phyloP scores from a whole-genome alignment of 2,113 vertebrate species.

The Synodontis membranacea region DNA sequence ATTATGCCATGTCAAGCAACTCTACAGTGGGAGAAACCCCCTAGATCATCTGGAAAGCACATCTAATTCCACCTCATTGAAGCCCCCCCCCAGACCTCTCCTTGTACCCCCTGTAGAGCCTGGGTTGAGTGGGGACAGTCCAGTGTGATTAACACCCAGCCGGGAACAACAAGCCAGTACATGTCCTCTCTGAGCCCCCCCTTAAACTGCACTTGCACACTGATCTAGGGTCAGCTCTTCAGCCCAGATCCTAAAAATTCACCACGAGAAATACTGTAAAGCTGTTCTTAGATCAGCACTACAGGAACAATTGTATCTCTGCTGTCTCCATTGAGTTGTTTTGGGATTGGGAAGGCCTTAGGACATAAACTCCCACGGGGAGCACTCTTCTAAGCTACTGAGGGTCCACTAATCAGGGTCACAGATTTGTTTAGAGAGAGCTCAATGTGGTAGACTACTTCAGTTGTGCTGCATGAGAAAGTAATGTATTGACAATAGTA shows the following conservation, averaged over 20 bases:
- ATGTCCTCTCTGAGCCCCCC: conserved; percentile 27
- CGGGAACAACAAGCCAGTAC: conserved; percentile 54
- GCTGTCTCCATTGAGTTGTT: conserved; percentile 40
- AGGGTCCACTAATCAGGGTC: conserved; percentile 38
- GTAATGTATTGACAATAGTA: conserved; percentile 10
- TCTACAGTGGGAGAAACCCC: conserved; percentile 34
- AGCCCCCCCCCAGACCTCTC: conserved; percentile 40
- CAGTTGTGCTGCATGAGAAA: conserved; percentile 57
- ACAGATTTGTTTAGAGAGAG: conserved; percentile 50
- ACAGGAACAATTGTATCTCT: not conserved
- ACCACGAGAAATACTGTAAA: not conserved
- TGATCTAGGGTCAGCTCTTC: conserved; percentile 35
- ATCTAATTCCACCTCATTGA: conserved; percentile 54
- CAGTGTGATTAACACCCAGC: conserved; percentile 56
- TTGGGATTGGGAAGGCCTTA: conserved; percentile 59
- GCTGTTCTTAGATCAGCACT: conserved; percentile 34
- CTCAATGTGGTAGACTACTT: conserved; percentile 70
- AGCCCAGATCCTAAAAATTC: not conserved
- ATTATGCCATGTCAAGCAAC: conserved; percentile 43
- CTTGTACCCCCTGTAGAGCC: conserved; percentile 53
- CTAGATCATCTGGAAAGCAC: conserved; percentile 69
- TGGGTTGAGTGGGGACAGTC: conserved; percentile 57
- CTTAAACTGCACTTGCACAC: conserved; percentile 5
- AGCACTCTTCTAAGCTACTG: conserved; percentile 39
- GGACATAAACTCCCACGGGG: conserved; percentile 59